A percentile compares a stretch with the other conserved stretches of the same genome.
These are phyloP conservation scores for Anoura caudifer DNA, from an alignment of 2,113 vertebrate genomes.

Conservation along the genomic window DNA sequence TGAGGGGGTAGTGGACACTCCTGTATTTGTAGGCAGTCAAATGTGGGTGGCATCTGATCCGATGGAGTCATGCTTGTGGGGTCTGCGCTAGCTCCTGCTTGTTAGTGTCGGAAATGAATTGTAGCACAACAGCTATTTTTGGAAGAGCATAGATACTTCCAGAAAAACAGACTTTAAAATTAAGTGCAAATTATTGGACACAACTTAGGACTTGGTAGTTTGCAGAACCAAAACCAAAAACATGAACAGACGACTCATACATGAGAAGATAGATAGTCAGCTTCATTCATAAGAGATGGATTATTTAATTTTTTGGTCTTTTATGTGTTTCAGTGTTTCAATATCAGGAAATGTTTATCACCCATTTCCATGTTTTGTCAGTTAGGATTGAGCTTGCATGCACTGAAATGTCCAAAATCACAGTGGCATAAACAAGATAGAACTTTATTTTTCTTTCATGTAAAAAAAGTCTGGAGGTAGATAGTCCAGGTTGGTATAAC, in stretches of 20 bases:
- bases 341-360: slow-evolving; percentile 4
- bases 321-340: background rate
- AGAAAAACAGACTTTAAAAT: background rate
- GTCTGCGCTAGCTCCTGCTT: background rate
- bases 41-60: background rate
- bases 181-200: background rate
- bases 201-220: background rate
- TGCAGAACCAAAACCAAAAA: background rate
- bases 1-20: background rate
- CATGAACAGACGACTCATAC: background rate
- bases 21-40: background rate
- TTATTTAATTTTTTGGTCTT: background rate
- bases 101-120: background rate
- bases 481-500: background rate
- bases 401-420: background rate
- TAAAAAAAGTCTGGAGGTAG: background rate
- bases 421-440: background rate
- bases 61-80: background rate
- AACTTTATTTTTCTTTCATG: background rate
- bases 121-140: background rate
- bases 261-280: background rate
- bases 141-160: background rate
- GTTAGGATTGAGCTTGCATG: background rate
- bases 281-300: background rate
- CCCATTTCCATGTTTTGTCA: background rate